Evolutionary conservation across 2,888 invertebrate genomes (phyloP).

Genomic region (Zaprionus obscuricornis): DNA sequence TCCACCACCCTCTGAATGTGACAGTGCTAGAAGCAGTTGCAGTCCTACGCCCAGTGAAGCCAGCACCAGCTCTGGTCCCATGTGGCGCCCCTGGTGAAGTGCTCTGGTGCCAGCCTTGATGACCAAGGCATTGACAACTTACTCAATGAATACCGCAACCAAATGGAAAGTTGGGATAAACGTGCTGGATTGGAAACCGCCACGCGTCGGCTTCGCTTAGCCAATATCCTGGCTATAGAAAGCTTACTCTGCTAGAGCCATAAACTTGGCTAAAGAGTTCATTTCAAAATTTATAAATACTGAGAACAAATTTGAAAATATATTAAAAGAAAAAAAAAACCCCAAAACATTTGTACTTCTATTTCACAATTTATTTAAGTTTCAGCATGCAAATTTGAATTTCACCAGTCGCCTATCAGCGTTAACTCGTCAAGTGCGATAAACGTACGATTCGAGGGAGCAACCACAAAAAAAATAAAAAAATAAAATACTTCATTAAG

Average conservation of each 20-base stretch:
- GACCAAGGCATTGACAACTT: conserved; percentile 25
- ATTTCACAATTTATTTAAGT: conserved; percentile 26
- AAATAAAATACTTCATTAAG: conserved; percentile 28
- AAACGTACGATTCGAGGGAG: conserved; percentile 44
- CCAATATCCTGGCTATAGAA: background rate
- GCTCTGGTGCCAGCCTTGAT: conserved; percentile 38
- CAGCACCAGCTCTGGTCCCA: conserved; percentile 69
- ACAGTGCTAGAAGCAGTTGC: conserved; percentile 81
- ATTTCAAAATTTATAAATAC: conserved; percentile 1
- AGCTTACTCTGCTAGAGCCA: conserved; percentile 45
- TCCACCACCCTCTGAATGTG: conserved; percentile 83
- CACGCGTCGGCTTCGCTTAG: conserved; percentile 15
- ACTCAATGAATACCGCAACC: conserved; percentile 6
- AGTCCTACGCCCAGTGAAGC: conserved; percentile 82
- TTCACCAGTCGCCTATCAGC: conserved; percentile 27
- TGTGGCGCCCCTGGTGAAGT: conserved; percentile 83
- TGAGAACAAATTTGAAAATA: conserved; percentile 9
- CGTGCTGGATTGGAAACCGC: conserved; percentile 49
- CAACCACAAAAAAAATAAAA: conserved; percentile 42
- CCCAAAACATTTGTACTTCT: conserved; percentile 15
- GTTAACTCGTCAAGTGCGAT: conserved; percentile 31
- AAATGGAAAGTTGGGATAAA: conserved; percentile 9
- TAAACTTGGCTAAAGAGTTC: conserved; percentile 44
- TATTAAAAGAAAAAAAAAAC: conserved; percentile 6
- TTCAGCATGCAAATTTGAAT: conserved; percentile 47